Conservation (phyloP, 2,113 vertebrate genomes). For the Tauraco erythrolophus region DNA sequence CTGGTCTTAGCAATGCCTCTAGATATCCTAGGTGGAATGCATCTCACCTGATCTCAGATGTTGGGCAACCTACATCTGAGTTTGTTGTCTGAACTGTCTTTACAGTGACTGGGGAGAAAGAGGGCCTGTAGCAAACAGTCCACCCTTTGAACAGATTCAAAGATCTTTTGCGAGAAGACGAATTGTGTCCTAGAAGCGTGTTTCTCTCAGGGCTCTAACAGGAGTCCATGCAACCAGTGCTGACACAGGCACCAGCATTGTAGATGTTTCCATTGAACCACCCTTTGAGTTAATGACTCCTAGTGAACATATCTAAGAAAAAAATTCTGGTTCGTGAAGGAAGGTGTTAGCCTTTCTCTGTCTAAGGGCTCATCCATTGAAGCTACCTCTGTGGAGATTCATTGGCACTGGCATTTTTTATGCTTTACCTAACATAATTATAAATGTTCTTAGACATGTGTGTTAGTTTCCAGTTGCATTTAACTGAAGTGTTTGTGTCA, state of each 20-base stretch:
- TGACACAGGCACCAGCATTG: neutral
- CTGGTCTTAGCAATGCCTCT: neutral
- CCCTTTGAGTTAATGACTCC: neutral
- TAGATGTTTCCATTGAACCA: neutral
- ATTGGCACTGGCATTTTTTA: neutral
- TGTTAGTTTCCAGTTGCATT: neutral
- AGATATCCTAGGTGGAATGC: neutral
- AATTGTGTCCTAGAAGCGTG: neutral
- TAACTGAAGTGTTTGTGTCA: neutral
- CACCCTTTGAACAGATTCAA: neutral
- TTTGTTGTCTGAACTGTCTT: neutral
- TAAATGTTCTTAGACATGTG: neutral
- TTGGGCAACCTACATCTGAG: neutral
- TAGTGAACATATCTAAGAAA: neutral
- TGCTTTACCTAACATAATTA: neutral
- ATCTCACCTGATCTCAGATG: neutral
- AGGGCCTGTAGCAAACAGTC: neutral
- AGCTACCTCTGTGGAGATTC: neutral
- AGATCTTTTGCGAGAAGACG: fast-evolving
- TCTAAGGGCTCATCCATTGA: neutral
- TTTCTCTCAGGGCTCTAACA: neutral
- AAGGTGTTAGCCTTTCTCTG: neutral
- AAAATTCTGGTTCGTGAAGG: neutral
- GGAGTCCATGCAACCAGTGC: neutral
- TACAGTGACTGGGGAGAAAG: neutral